Conservation (phyloP, 1,140 invertebrate genomes). For the Berghia stephanieae region DNA sequence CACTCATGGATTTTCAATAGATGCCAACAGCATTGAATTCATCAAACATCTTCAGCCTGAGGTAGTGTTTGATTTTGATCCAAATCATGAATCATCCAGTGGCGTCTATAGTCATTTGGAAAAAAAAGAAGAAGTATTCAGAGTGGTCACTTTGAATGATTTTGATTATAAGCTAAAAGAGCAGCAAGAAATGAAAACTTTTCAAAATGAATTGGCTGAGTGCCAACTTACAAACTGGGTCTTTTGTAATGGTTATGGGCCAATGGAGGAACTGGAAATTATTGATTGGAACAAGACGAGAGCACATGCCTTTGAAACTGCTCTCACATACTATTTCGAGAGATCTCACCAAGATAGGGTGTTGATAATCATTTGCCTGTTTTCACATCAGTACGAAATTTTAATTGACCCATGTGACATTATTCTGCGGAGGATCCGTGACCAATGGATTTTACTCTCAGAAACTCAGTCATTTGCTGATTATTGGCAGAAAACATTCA, state of each 20-base stretch:
- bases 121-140: constrained; percentile 10
- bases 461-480: constrained; percentile 36
- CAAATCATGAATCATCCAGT: constrained; percentile 16
- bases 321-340: constrained; percentile 36
- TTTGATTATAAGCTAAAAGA: constrained; percentile 34
- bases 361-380: constrained; percentile 40
- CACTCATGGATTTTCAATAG: constrained; percentile 22
- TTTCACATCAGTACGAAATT: constrained; percentile 41
- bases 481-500: constrained; percentile 33
- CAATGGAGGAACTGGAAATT: constrained; percentile 14
- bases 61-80: constrained; percentile 40
- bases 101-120: constrained; percentile 33
- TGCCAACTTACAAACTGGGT: constrained; percentile 33
- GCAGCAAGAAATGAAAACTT: constrained; percentile 27
- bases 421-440: constrained; percentile 34
- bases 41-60: constrained; percentile 32
- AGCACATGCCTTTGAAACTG: constrained; percentile 37
- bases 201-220: constrained; percentile 14
- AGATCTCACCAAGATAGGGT: constrained; percentile 40
- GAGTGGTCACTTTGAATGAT: constrained; percentile 40
- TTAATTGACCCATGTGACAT: constrained; percentile 41
- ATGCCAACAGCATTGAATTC: constrained; percentile 30
- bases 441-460: constrained; percentile 44
- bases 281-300: constrained; percentile 39
- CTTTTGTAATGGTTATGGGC: constrained; percentile 38